These are phyloP conservation scores for Scotopteryx bipunctaria DNA, from an alignment of 2,888 invertebrate genomes.

Conservation along the genomic window DNA sequence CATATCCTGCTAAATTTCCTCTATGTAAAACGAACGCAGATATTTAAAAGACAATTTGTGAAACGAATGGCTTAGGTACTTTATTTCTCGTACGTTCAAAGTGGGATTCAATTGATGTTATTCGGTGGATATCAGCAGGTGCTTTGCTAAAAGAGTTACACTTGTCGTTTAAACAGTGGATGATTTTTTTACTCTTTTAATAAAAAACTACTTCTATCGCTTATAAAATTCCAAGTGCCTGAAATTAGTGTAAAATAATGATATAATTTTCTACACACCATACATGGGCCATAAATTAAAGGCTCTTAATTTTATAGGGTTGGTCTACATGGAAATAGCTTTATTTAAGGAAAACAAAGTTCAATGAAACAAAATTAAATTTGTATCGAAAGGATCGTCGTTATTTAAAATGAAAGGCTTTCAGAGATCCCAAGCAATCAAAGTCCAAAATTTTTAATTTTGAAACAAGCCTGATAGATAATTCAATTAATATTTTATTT, in stretches of 20 bases:
- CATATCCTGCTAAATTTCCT: conserved; percentile 58
- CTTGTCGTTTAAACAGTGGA: too few species aligned
- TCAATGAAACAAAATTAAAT: conserved; percentile 44
- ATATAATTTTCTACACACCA: too few species aligned
- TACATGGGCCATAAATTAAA: too few species aligned
- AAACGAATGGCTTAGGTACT: conserved; percentile 41
- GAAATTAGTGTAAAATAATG: too few species aligned
- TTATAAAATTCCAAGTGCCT: too few species aligned
- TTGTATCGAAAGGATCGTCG: conserved; percentile 37
- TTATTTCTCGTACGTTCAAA: conserved; percentile 45
- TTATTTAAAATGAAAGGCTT: conserved; percentile 34
- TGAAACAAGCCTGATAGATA: conserved; percentile 30
- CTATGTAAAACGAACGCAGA: conserved; percentile 55
- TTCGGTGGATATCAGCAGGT: conserved; percentile 10
- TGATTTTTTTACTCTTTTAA: too few species aligned
- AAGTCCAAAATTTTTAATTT: conserved; percentile 35
- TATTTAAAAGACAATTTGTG: conserved; percentile 50
- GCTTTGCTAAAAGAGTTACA: too few species aligned
- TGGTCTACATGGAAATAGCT: not conserved
- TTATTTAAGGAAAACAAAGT: conserved; percentile 36
- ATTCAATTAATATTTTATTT: conserved; percentile 39
- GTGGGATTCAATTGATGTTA: conserved; percentile 38
- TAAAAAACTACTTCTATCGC: too few species aligned
- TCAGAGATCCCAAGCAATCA: conserved; percentile 31
- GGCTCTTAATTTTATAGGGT: not conserved